Percentiles rank a stretch among this genome's conserved stretches.
Evolutionary conservation across 1,140 invertebrate species (phyloP).

Genomic region (Teleogryllus occipitalis): DNA sequence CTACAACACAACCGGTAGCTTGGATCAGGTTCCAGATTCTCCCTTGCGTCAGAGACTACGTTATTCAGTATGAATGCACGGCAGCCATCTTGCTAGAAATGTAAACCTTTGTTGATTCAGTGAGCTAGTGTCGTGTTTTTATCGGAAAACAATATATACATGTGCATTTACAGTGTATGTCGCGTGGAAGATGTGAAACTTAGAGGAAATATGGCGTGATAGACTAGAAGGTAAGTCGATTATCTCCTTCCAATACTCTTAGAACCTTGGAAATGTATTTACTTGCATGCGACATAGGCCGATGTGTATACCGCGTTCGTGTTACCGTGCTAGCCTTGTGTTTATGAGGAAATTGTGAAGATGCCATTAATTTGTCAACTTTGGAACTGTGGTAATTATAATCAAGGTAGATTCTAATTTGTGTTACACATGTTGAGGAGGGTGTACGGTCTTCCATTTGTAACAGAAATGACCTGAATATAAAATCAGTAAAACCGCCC

Average conservation of each 20-base stretch:
- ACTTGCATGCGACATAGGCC: conserved; percentile 7
- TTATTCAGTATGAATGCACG: conserved; percentile 26
- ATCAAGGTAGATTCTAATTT: not conserved
- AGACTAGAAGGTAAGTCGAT: conserved; percentile 9
- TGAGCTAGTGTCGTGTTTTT: conserved; percentile 15
- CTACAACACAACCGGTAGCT: not conserved
- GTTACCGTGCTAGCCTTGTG: conserved; percentile 8
- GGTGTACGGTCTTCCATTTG: not conserved
- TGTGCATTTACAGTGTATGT: conserved; percentile 10
- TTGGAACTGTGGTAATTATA: not conserved
- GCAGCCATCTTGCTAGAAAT: conserved; percentile 29
- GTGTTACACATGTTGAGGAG: not conserved
- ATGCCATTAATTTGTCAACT: conserved; percentile 1
- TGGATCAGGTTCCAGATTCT: conserved; percentile 26
- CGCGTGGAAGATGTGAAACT: not conserved
- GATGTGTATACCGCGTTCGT: conserved; percentile 7
- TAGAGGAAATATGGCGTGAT: not conserved
- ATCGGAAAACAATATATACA: conserved; percentile 8
- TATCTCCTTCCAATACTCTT: not conserved
- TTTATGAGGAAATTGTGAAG: conserved; percentile 7
- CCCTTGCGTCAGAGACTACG: conserved; percentile 22
- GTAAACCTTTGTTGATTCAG: conserved; percentile 22
- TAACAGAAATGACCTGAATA: conserved; percentile 22
- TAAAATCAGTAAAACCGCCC: conserved; percentile 23
- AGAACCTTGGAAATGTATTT: conserved; percentile 14